A percentile compares a stretch with the other conserved stretches of the same genome.
Evolutionary conservation across 2,113 vertebrate species (phyloP).

Genomic region (Otis tarda): DNA sequence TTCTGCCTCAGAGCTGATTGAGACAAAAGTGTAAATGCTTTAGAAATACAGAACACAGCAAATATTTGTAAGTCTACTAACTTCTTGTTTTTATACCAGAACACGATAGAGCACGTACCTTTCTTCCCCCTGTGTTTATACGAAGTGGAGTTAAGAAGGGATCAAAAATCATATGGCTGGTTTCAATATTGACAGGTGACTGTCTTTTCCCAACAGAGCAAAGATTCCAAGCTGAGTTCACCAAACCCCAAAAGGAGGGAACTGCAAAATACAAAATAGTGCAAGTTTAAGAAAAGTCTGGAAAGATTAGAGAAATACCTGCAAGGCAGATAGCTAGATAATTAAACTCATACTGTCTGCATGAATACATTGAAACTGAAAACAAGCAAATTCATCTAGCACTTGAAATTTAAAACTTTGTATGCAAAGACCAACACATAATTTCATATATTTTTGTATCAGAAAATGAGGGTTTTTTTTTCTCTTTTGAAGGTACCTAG

Average conservation of each 20-base stretch:
- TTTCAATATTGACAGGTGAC: slow-evolving; percentile 98
- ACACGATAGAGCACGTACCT: slow-evolving; percentile 79
- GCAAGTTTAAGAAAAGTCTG: neutral
- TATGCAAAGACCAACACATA: neutral
- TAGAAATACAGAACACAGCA: neutral
- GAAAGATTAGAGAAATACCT: neutral
- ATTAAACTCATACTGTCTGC: neutral
- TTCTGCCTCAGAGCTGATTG: neutral
- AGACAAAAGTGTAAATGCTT: neutral
- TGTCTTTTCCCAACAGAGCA: slow-evolving; percentile 98
- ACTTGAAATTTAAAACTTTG: neutral
- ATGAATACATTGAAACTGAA: neutral
- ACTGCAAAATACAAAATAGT: slow-evolving; percentile 76
- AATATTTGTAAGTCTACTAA: neutral
- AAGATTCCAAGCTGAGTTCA: slow-evolving; percentile 99
- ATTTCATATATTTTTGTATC: neutral
- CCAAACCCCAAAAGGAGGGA: slow-evolving; percentile 98
- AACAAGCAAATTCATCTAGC: neutral
- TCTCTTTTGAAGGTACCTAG: neutral
- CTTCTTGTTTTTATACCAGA: neutral
- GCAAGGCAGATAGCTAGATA: neutral
- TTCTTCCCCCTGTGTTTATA: slow-evolving; percentile 94
- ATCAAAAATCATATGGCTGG: slow-evolving; percentile 99
- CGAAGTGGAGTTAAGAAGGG: slow-evolving; percentile 94
- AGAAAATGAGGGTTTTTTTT: neutral